Percentiles rank a stretch among this genome's conserved stretches.
phyloP scores from a whole-genome alignment of 2,888 invertebrate genomes.

The Nephrotoma guestfalica region DNA sequence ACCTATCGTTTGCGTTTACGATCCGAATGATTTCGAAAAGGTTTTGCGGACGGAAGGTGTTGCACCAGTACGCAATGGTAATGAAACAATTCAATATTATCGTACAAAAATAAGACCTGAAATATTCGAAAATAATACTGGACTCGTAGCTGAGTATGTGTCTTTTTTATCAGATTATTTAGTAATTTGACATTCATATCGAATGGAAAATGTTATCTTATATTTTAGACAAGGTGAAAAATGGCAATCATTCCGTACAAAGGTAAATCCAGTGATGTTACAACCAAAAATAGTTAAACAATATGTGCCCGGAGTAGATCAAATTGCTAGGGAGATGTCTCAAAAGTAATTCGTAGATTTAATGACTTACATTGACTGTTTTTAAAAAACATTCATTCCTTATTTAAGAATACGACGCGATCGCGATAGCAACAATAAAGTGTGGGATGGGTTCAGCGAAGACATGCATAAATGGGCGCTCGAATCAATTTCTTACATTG shows the following conservation, averaged over 20 bases:
- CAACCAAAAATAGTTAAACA: constrained; percentile 42
- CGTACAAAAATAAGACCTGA: constrained; percentile 21
- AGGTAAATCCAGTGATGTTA: constrained; percentile 50
- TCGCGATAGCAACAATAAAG: constrained; percentile 21
- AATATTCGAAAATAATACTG: constrained; percentile 8
- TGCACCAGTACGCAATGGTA: constrained; percentile 30
- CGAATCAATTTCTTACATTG: constrained; percentile 35
- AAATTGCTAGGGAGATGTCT: constrained; percentile 33
- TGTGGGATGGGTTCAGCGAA: constrained; percentile 32
- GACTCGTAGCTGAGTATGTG: constrained; percentile 17
- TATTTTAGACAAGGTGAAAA: constrained; percentile 40
- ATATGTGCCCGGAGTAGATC: constrained; percentile 36
- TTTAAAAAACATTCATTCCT: background rate
- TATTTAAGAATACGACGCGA: constrained; percentile 25
- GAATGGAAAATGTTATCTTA: background rate
- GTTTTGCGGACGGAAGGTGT: constrained; percentile 29
- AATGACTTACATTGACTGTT: background rate
- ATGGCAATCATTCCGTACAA: constrained; percentile 50
- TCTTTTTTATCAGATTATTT: background rate
- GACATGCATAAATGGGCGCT: constrained; percentile 41
- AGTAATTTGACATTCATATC: background rate
- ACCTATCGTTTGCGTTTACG: constrained; percentile 7
- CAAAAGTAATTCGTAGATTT: constrained; percentile 17
- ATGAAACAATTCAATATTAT: constrained; percentile 29
- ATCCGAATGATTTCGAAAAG: constrained; percentile 8